Evolutionary conservation across 92 coral and sea anemone genomes (phyloP), one percentile per base, ranked within the genome.

Genomic region (Phenganax subtilis): DNA sequence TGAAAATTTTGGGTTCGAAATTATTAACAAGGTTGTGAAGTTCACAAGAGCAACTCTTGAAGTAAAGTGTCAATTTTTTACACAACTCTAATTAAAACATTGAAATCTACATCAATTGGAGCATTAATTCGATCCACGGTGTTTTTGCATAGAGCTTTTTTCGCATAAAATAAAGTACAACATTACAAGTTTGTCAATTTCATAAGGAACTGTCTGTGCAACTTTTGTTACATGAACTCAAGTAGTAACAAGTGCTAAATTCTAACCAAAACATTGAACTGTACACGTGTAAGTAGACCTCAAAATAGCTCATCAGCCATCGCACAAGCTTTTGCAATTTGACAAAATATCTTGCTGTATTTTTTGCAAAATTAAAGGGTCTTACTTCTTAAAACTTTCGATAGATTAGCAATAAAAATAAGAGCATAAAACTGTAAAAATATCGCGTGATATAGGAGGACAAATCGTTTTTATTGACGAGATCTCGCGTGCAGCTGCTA

Each of bases 391-490:
- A 68, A 29, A 61, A 14, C 20, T 14, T 17, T 61, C 25, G 25
- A 8, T 61, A 61, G 0, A n/a, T 61, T 15, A 8, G 67, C 20
- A 61, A 61, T 12, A 61, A 61, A 61, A 61, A 8, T 61, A 2
- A 7, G 28, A 7, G 67, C 67, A 7, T 61, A 15, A 44, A 20
- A 68, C 4, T n/a, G 53, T 2, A 30, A 68, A 29, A 68, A 68
- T 29, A 68, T 68, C 73, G 73, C 73, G 73, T 68, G 73, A 68
- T 20, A 30, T 51, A 54, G 47, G 8, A 37, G 47, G 7, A 68
- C 6, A 68, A 64, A 30, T 30, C 47, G 73, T 68, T 68, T 68
- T 68, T 68, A 29, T 68, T 68, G 73, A 2, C 54, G 53, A 37
- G 4, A 44, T 28, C 12, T 68, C 73, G 53, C 47, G 73, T 55